phyloP scores from a whole-genome alignment of 2,888 invertebrate genomes.

The Nomada fucata region DNA sequence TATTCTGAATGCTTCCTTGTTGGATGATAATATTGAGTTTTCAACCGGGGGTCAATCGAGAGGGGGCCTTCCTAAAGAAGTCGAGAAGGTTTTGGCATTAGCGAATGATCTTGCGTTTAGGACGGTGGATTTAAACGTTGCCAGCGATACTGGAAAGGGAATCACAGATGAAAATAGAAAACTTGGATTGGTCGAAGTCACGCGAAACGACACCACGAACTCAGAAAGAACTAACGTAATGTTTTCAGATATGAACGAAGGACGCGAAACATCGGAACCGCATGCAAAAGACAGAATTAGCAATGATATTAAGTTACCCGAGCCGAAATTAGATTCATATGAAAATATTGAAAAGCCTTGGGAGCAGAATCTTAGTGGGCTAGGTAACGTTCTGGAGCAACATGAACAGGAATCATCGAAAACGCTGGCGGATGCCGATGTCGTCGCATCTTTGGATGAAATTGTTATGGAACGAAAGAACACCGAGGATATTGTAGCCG shows the following conservation, averaged over 20 bases:
- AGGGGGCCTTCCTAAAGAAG: constrained; percentile 56
- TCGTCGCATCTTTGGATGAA: constrained; percentile 18
- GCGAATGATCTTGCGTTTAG: constrained; percentile 69
- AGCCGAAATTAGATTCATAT: constrained; percentile 59
- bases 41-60: constrained; percentile 60
- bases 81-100: constrained; percentile 65
- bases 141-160: neutral
- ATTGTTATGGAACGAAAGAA: neutral
- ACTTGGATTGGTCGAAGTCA: neutral
- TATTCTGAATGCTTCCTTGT: constrained; percentile 76
- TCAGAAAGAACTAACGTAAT: constrained; percentile 4
- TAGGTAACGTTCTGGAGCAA: neutral
- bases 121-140: constrained; percentile 15
- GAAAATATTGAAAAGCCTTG: constrained; percentile 50
- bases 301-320: constrained; percentile 55
- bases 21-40: constrained; percentile 71
- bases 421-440: constrained; percentile 17
- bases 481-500: neutral
- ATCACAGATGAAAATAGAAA: constrained; percentile 21
- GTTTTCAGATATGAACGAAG: constrained; percentile 22
- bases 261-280: constrained; percentile 22
- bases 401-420: neutral
- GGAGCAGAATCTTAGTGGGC: constrained; percentile 51
- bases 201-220: neutral
- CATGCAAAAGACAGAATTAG: constrained; percentile 66